These are phyloP conservation scores for Phainopepla nitens DNA, from an alignment of 2,113 vertebrate genomes.

Conservation along the genomic window DNA sequence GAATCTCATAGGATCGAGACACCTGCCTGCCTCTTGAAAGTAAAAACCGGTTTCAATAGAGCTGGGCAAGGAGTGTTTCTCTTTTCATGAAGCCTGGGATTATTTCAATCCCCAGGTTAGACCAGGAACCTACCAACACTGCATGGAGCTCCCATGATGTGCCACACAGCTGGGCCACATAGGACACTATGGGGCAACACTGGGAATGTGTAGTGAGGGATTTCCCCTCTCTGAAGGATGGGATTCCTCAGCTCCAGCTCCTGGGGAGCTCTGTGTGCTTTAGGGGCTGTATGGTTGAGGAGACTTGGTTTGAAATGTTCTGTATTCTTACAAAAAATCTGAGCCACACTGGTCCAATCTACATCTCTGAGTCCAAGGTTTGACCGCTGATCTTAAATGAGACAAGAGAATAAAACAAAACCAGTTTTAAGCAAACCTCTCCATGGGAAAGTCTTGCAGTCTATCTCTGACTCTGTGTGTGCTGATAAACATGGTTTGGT, in stretches of 20 bases:
- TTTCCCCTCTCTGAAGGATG: neutral
- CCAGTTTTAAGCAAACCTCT: neutral
- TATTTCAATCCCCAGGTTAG: neutral
- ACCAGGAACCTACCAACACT: neutral
- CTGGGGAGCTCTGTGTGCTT: neutral
- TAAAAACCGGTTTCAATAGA: neutral
- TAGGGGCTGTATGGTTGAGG: neutral
- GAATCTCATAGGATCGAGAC: neutral
- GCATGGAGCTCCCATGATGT: neutral
- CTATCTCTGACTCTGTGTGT: neutral
- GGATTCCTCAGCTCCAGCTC: neutral
- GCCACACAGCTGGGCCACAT: rapidly evolving
- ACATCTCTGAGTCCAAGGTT: neutral
- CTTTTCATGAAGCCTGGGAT: neutral
- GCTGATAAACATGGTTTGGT: neutral
- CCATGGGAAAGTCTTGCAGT: neutral
- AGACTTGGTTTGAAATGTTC: neutral
- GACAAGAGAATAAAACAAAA: neutral
- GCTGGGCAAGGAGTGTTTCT: neutral
- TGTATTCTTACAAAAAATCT: neutral
- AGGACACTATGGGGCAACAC: rapidly evolving
- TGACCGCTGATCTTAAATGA: neutral
- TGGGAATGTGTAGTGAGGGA: neutral
- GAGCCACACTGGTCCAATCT: neutral
- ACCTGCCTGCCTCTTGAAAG: neutral